Evolutionary conservation across 2,888 invertebrate genomes (phyloP), one percentile per base, ranked within the genome.

Genomic region (Yponomeuta sedellus): DNA sequence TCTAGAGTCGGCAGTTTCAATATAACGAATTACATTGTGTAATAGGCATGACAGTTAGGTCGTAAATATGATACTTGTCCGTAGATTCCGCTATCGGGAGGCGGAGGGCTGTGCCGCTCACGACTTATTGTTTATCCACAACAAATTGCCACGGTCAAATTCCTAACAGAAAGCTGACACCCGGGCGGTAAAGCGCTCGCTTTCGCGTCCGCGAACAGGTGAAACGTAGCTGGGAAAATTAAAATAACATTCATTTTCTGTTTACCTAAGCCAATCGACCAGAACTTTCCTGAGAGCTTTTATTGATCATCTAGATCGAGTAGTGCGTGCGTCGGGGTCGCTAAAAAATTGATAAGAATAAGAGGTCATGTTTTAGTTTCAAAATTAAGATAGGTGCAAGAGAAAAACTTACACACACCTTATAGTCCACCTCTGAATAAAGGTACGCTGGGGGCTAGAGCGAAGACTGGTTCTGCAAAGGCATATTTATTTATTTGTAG

Each of bases 51-150:
- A 86, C 85, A 83, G 87, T 85, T 82, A 80, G 77, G 79, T 81
- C 81, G 81, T 85, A 87, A 86, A 87, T 85, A 81, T 79, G 79
- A 75, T 74, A 78, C 77, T 81, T 80, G 76, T 80, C 28, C 77
- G 77, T 74, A 77, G 78, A 78, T 81, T 78, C 83, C 82, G 85
- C 83, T 85, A 85, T 82, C 75, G 75, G 74, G 74, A 76, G 79
- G 77, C 77, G 78, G 75, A 75, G 82, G 89, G 88, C 80, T 85
- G 80, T 77, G 72, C 75, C 74, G 71, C 79, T 88, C 90, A 90
- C 90, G 90, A 88, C 75, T 79, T 77, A 84, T 85, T 88, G 87
- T 88, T 88, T 87, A 86, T 86, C 81, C 81, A 83, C 80, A 83
- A 85, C 80, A 85, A 86, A 85, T 82, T 81, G 82, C 83, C 78